Conservation (phyloP, 2,113 vertebrate genomes). For the Mustela lutreola region DNA sequence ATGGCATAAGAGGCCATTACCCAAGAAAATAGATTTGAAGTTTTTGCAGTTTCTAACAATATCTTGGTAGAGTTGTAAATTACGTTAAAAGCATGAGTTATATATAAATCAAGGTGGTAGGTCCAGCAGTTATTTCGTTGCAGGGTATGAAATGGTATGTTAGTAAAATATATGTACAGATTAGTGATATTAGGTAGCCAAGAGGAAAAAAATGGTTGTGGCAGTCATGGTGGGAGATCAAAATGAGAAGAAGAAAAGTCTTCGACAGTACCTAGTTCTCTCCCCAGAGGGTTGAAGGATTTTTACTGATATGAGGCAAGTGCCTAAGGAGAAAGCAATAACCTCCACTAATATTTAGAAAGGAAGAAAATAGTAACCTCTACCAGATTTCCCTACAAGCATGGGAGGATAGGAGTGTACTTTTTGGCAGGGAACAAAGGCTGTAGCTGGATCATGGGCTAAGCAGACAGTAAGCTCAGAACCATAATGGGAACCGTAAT, state of each 20-base stretch:
- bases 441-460: background rate
- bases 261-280: background rate
- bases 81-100: background rate
- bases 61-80: background rate
- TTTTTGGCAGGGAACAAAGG: background rate
- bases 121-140: background rate
- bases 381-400: background rate
- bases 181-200: background rate
- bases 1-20: background rate
- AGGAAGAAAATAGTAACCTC: background rate
- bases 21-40: background rate
- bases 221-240: background rate
- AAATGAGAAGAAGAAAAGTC: background rate
- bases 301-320: background rate
- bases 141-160: background rate
- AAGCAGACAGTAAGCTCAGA: background rate
- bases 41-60: background rate
- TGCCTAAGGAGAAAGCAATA: background rate
- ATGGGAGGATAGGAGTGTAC: background rate
- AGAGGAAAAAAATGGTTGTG: background rate
- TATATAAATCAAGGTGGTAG: background rate
- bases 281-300: background rate
- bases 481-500: background rate
- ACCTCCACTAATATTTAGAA: background rate
- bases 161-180: background rate